Evolutionary conservation across 2,797 vertebrate species (phyloP), one percentile per base, ranked within the genome.

Genomic region (Gallirallus australis): DNA sequence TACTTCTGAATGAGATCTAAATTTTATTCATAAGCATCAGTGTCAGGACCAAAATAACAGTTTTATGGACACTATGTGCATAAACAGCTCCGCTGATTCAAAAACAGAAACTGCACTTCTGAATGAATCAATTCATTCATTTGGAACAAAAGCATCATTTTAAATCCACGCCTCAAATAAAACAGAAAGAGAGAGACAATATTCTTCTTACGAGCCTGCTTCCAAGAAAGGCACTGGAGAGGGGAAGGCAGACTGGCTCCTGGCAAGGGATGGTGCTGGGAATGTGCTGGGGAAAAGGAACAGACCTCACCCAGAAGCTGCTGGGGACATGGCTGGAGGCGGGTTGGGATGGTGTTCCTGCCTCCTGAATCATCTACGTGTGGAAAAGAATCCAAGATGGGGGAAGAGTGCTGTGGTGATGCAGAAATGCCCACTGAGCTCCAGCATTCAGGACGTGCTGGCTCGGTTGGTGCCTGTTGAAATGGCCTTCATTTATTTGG

Each of bases 1-100:
- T 85, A 86, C 79, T 96, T 96, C 82, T 95, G 95, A 97, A 94
- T 86, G 94, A 97, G 95, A 96, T 93, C 96, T 96, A 80, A 91
- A 97, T 97, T 96, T 94, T 94, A 97, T 95, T 96, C 96, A 84
- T 87, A 92, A 92, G 93, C 96, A 90, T 96, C 93, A 79, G 93
- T 93, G 95, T 97, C 96, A 86, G 89, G 88, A 90, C 89, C 96
- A 96, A 97, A 98, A 96, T 93, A 96, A 96, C 94, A 96, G 90
- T 96, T 97, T 97, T 93, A 97, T 94, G 93, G 96, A 96, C 90
- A 86, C 92, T 11, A 27, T 50, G 89, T 93, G 80, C 90, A 88
- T 75, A 95, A 96, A 95, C 86, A 94, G 93, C 81, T 66, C 73
- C 4, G 56, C 82, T 64, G 94, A 95, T 84, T 96, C 92, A 75